phyloP scores from a whole-genome alignment of 1,140 invertebrate species.

The Sycophaga agraensis region DNA sequence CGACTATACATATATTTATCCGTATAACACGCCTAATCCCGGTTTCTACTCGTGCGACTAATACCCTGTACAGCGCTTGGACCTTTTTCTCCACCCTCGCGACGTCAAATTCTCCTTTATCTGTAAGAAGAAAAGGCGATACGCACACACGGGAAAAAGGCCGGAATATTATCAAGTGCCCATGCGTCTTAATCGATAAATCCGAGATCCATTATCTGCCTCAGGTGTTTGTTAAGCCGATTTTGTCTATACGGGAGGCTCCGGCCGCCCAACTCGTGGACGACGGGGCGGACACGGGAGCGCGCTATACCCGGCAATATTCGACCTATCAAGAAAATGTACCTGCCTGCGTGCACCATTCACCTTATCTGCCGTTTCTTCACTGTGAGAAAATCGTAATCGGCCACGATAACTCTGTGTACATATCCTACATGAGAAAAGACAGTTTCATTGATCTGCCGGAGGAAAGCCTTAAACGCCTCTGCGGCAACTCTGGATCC shows the following conservation, averaged over 20 bases:
- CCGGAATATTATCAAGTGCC: not conserved
- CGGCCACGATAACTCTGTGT: constrained; percentile 1
- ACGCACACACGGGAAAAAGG: not conserved
- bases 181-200: constrained; percentile 17
- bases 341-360: not conserved
- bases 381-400: constrained; percentile 19
- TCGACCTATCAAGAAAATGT: not conserved
- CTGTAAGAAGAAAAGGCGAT: constrained; percentile 1
- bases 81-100: no score
- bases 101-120: constrained; percentile 3
- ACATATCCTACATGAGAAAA: not conserved
- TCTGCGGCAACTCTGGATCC: no score
- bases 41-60: no score
- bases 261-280: no score
- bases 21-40: no score
- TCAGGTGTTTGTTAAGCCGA: constrained; percentile 13
- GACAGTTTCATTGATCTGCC: no score
- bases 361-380: not conserved
- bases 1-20: no score
- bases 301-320: no score
- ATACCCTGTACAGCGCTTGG: no score
- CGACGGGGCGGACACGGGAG: no score
- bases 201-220: constrained; percentile 8
- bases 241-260: not conserved
- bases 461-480: no score